phyloP scores from a whole-genome alignment of 1,140 invertebrate genomes.

The Papilio aristodemus region DNA sequence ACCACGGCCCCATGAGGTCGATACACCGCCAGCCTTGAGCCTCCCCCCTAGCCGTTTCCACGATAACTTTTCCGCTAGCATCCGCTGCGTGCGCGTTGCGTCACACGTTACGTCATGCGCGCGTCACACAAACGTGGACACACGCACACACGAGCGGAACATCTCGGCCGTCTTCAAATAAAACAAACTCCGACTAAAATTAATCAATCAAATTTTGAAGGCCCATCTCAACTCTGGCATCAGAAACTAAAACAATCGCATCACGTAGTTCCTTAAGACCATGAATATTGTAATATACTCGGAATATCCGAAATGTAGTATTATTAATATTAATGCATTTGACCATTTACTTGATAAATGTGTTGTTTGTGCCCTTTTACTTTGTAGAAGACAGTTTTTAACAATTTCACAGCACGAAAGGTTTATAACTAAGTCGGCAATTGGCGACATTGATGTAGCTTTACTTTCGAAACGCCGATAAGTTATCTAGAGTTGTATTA shows the following conservation, averaged over 20 bases:
- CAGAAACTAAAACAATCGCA: not conserved
- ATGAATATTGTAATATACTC: too few species aligned
- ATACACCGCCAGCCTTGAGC: constrained; percentile 22
- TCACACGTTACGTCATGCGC: constrained; percentile 17
- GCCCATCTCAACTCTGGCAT: not conserved
- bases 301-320: too few species aligned
- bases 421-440: too few species aligned
- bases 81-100: constrained; percentile 23
- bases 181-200: not conserved
- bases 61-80: constrained; percentile 29
- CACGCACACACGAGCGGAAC: not conserved
- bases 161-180: constrained; percentile 1
- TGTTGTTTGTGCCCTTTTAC: too few species aligned
- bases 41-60: constrained; percentile 21
- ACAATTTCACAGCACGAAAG: too few species aligned
- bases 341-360: too few species aligned
- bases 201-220: not conserved
- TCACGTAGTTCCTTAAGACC: not conserved
- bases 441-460: too few species aligned
- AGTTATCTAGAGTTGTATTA: too few species aligned
- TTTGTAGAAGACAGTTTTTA: too few species aligned
- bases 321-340: too few species aligned
- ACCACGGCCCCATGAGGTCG: constrained; percentile 29
- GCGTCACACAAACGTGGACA: constrained; percentile 8
- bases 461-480: too few species aligned